Base-by-base conservation (phyloP, 2,888 invertebrate genomes). In the Cheilosia vernalis region DNA sequence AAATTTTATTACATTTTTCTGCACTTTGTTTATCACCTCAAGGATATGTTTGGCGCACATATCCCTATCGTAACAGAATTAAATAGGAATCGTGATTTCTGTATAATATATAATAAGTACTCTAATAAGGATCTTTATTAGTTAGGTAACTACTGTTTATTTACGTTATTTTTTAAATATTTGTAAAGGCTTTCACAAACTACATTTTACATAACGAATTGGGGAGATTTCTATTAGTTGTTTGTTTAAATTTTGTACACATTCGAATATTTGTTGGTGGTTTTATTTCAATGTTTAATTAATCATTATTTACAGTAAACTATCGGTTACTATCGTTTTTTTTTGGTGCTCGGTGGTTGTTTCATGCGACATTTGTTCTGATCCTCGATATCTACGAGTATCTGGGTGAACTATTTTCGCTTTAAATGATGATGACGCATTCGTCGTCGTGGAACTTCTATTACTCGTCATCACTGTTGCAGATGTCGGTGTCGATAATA, bases 181-280 rank as follows among this genome's bases (percentile, higher is more conserved):
- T n/a, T n/a, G n/a, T n/a, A n/a, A n/a, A n/a, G n/a, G n/a, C n/a
- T 10, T 10, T 2, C 5, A 56, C 30, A 73, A 58, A 58, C 37
- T 61, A 42, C 42, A 67, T 42, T 84, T 70, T 70, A 84, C 49
- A 80, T 21, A 76, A 80, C n/a, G n/a, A n/a, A n/a, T n/a, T n/a
- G n/a, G n/a, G n/a, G n/a, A n/a, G n/a, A n/a, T n/a, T n/a, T n/a
- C n/a, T n/a, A n/a, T n/a, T n/a, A n/a, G n/a, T n/a, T n/a, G n/a
- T n/a, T n/a, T 53, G 37, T 72, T 63, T 51, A 6, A 51, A 51
- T 61, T 83, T 85, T 85, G 85, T 85, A 85, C 85, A 85, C 17
- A 58, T 72, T 72, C 44, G 37, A 85, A 63, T 77, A 55, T 89
- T 85, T 88, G 88, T 44, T 89, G 87, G 82, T 89, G 24, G 2